Base-by-base conservation (phyloP, 35 echinoderm and acorn worm species). In the Diadema setosum region DNA sequence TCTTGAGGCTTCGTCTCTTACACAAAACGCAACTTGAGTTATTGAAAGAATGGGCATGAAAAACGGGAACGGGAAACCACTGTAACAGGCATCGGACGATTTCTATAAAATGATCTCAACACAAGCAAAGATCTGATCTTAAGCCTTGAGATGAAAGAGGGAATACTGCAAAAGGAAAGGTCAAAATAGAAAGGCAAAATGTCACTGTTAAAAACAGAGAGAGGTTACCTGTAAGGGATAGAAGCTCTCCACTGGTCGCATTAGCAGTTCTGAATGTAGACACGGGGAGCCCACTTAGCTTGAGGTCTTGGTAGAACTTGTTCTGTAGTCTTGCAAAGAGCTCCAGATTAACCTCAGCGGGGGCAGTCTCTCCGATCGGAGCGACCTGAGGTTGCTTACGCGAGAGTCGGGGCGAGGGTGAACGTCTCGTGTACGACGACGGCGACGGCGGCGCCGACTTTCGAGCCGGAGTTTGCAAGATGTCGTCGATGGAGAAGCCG, bases 401-500 rank as follows among this genome's bases (percentile, higher is more conserved):
- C 73, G 27, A 21, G 44, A 44, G 35, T 5, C 44, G 34, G 34
- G 73, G 73, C 73, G 73, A 44, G 2, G 73, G 40, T 7, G 34
- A 42, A 44, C 73, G 44, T 24, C 40, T 39, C 73, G 29, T 33
- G 16, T 25, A 41, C 11, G 73, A 41, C 44, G 73, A 36, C 37
- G 73, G 44, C 2, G 73, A 42, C 9, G 73, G 37, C 21, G 9
- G 3, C 35, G 40, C 9, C 1, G 39, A 76, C 21, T 39, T 25
- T 21, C 11, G 70, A 5, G 70, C 37, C 25, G 70, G 44, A 14
- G 73, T 25, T 35, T 78, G 73, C 36, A 78, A 78, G 37, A 78
- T 78, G 44, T 78, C 73, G 37, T 78, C 73, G 25, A 78, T 78
- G 39, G 73, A 78, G 44, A 78, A 78, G 16, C 73, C 73, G 36